phyloP scores from a whole-genome alignment of 1,140 invertebrate species.

The Pteromalus puparum region DNA sequence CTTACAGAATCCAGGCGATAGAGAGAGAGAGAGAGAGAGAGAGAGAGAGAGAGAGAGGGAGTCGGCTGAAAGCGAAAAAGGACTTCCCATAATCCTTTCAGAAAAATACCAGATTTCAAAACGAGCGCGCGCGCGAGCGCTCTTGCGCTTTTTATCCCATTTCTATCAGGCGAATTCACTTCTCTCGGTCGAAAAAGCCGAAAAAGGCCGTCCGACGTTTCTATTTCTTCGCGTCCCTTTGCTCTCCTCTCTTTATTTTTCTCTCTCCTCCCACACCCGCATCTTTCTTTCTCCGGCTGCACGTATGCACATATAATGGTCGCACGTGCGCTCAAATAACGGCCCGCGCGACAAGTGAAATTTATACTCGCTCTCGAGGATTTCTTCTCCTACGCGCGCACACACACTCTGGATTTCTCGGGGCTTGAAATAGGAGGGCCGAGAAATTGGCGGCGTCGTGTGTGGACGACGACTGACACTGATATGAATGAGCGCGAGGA shows the following conservation, averaged over 20 bases:
- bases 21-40: too few species aligned
- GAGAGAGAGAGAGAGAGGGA: neutral
- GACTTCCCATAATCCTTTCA: conserved; percentile 3
- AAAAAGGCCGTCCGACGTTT: neutral
- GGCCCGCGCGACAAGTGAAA: conserved; percentile 33
- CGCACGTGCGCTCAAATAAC: conserved; percentile 35
- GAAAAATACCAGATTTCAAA: conserved; percentile 4
- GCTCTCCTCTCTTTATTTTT: neutral
- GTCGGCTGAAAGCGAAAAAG: neutral
- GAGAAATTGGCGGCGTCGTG: neutral
- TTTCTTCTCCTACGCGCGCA: neutral
- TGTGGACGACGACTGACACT: neutral
- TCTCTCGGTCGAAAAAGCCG: neutral
- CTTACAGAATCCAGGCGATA: neutral
- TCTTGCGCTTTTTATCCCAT: neutral
- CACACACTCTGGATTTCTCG: neutral
- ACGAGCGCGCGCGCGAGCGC: neutral
- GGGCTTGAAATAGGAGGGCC: neutral
- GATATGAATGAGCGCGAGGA: conserved; percentile 18
- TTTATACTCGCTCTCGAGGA: conserved; percentile 39
- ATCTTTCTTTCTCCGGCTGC: neutral
- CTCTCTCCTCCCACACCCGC: neutral
- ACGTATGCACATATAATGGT: conserved; percentile 29
- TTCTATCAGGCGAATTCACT: neutral
- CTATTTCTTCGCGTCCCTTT: neutral